Evolutionary conservation across 2,113 vertebrate genomes (phyloP).

Genomic region (Zosterops borbonicus): DNA sequence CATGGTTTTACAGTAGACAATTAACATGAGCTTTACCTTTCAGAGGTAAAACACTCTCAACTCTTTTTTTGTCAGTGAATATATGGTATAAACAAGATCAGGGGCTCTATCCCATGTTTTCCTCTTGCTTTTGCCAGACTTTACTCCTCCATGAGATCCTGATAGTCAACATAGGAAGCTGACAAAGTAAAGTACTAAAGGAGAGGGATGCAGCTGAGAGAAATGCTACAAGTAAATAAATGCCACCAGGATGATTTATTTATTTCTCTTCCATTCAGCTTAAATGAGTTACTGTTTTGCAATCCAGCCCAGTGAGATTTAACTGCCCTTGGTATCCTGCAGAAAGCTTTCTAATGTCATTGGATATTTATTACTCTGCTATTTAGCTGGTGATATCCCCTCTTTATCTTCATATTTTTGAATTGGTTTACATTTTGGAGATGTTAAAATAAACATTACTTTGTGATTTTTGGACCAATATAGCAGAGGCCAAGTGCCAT

Average conservation of each 20-base stretch:
- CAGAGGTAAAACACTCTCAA: not conserved
- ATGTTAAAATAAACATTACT: slow-evolving; percentile 14
- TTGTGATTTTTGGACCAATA: slow-evolving; percentile 7
- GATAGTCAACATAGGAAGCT: not conserved
- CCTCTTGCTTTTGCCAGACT: not conserved
- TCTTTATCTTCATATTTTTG: slow-evolving; percentile 30
- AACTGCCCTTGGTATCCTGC: slow-evolving; percentile 4
- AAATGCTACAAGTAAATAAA: slow-evolving; percentile 52
- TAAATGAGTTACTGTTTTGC: slow-evolving; percentile 6
- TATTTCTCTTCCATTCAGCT: slow-evolving; percentile 51
- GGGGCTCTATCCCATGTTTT: not conserved
- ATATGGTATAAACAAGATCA: not conserved
- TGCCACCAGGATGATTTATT: slow-evolving; percentile 44
- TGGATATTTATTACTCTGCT: not conserved
- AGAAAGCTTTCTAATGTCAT: not conserved
- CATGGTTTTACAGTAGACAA: not conserved
- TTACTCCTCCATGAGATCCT: not conserved
- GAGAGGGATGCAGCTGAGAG: slow-evolving; percentile 24
- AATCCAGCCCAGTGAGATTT: not conserved
- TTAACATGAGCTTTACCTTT: not conserved
- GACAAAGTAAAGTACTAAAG: not conserved
- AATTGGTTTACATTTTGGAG: slow-evolving; percentile 28
- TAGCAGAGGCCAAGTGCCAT: not conserved
- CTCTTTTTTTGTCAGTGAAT: not conserved
- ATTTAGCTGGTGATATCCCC: not conserved